phyloP scores from a whole-genome alignment of 30 jellyfish, hydroid and myxozoan genomes.

The Aurelia sp. region DNA sequence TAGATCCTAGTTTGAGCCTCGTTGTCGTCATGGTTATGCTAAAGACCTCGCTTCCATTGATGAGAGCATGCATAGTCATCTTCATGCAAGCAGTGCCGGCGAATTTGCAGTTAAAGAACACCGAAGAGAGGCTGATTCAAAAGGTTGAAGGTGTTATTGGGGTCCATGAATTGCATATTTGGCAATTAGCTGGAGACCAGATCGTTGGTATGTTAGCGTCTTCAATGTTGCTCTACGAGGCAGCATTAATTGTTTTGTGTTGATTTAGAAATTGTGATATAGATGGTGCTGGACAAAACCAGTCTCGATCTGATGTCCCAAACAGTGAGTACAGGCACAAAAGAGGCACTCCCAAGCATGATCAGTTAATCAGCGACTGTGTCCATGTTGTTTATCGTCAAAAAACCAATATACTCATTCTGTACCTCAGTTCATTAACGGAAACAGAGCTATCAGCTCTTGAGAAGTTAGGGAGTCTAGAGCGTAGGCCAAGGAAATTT shows the following conservation, averaged over 20 bases:
- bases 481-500: too few species aligned
- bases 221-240: neutral
- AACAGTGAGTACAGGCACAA: too few species aligned
- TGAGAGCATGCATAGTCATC: conserved; percentile 67
- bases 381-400: too few species aligned
- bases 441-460: too few species aligned
- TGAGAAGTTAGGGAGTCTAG: too few species aligned
- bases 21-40: conserved; percentile 67
- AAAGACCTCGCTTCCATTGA: conserved; percentile 73
- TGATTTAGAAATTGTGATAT: neutral
- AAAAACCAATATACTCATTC: too few species aligned
- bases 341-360: too few species aligned
- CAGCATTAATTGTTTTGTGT: neutral
- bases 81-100: conserved; percentile 96
- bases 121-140: conserved; percentile 66
- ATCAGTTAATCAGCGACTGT: too few species aligned
- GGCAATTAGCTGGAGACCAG: conserved; percentile 91
- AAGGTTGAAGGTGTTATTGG: conserved; percentile 67
- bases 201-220: conserved; percentile 72
- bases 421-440: too few species aligned
- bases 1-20: conserved; percentile 83
- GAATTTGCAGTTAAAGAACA: conserved; percentile 52
- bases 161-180: conserved; percentile 87
- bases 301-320: too few species aligned
- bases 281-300: neutral